phyloP scores from a whole-genome alignment of 2,888 invertebrate genomes.

The Epirrhoe alternata region DNA sequence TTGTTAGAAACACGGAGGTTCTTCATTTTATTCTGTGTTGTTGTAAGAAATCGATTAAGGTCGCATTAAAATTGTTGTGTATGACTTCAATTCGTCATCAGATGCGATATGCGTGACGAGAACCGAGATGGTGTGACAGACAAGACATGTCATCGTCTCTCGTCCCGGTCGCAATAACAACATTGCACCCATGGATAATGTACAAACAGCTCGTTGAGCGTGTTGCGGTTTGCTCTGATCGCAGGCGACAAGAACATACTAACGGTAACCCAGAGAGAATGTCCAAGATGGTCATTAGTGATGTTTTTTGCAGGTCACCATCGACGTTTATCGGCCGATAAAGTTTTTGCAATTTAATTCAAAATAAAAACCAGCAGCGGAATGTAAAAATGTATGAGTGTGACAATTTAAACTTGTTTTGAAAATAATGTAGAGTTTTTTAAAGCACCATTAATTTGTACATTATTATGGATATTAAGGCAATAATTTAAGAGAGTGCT shows the following conservation, averaged over 20 bases:
- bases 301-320: conserved; percentile 49
- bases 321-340: conserved; percentile 39
- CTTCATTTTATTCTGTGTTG: conserved; percentile 48
- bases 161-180: conserved; percentile 48
- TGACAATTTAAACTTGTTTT: conserved; percentile 17
- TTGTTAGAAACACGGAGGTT: conserved; percentile 60
- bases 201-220: conserved; percentile 56
- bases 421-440: conserved; percentile 7
- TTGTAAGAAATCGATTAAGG: conserved; percentile 65
- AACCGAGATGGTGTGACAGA: conserved; percentile 51
- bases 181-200: conserved; percentile 65
- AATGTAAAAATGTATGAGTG: conserved; percentile 9
- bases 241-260: conserved; percentile 60
- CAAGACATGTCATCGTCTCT: conserved; percentile 55
- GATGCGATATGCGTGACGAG: conserved; percentile 54
- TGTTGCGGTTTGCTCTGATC: conserved; percentile 52
- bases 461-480: conserved; percentile 18
- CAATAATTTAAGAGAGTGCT: conserved; percentile 26
- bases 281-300: conserved; percentile 50
- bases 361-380: conserved; percentile 25
- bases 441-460: conserved; percentile 13
- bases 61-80: conserved; percentile 49
- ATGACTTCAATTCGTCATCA: conserved; percentile 55
- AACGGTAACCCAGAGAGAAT: conserved; percentile 59
- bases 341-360: conserved; percentile 19